Base-by-base conservation (phyloP, 1,140 invertebrate genomes). In the Lycorma delicatula region DNA sequence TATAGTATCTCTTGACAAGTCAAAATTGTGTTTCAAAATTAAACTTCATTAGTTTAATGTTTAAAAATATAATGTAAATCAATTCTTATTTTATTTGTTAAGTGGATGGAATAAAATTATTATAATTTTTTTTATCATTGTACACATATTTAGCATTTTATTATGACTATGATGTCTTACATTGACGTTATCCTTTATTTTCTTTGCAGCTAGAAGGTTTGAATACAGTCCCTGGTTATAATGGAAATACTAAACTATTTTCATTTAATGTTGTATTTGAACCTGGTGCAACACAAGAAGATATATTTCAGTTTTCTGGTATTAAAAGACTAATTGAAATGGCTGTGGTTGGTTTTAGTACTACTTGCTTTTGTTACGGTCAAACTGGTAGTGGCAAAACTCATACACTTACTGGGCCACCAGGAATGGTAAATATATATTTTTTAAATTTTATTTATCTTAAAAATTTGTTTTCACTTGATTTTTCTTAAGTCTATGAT, bases 361-460 rank as follows among this genome's bases (percentile, higher is more conserved):
- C 91, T 60, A 98, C 95, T 2, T 84, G 84, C 9, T 91, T 95
- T 71, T 97, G 95, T 67, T 98, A 98, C 73, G 95, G 95, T 38
- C 94, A 98, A 74, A 98, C 94, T 0, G 94, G 94, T 20, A 93
- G 90, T 67, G 94, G 94, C 11, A 98, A 98, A 75, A 97, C 94
- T 0, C 92, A 93, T 70, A 95, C 93, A 0, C 80, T 98, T 44
- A 95, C 93, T 0, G 93, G 93, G 52, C 93, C 92, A 47, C 92
- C 89, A 2, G 82, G 85, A 65, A 72, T 91, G 75, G 89, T 92
- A 73, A 77, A 75, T 67, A 9, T 13, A 20, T 46, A 46, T 7
- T 7, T n/a, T 6, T 16, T 26, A 27, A 11, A 23, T 27, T 46
- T 16, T 46, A n/a, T n/a, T n/a, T n/a, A n/a, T n/a, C n/a, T n/a